Percentiles rank a stretch among this genome's conserved stretches.
Evolutionary conservation across 2,797 vertebrate genomes (phyloP).

Genomic region (Acipenser oxyrinchus): DNA sequence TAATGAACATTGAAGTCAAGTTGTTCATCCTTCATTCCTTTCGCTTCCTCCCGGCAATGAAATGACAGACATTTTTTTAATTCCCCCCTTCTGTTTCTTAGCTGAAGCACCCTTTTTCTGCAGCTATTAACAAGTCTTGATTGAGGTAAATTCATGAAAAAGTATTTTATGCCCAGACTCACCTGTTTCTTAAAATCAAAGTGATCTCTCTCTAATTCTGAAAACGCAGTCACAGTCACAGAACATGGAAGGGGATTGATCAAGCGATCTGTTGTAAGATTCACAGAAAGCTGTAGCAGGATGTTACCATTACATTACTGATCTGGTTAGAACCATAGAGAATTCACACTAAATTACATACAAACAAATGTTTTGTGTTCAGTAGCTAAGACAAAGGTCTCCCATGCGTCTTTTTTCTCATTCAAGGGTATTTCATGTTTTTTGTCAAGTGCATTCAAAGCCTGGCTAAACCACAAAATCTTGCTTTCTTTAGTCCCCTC

Average conservation of each 20-base stretch:
- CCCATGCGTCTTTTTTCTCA: too few relatives aligned
- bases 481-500: too few relatives aligned
- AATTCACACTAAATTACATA: neutral
- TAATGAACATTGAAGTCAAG: constrained; percentile 12
- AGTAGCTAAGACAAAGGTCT: too few relatives aligned
- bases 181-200: neutral
- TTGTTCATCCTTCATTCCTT: constrained; percentile 7
- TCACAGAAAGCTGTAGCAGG: too few relatives aligned
- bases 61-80: neutral
- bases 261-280: too few relatives aligned
- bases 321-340: neutral
- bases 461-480: too few relatives aligned
- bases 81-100: constrained; percentile 1
- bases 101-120: neutral
- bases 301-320: too few relatives aligned
- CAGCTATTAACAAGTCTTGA: neutral
- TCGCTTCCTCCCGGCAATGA: neutral
- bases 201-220: too few relatives aligned
- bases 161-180: neutral
- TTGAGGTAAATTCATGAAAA: neutral
- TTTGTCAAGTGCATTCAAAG: too few relatives aligned
- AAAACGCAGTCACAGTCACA: too few relatives aligned
- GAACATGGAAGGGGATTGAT: too few relatives aligned
- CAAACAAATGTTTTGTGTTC: neutral
- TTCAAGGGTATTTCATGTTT: too few relatives aligned